Conservation (phyloP, 2,797 vertebrate genomes). For the Diplodus sargus region DNA sequence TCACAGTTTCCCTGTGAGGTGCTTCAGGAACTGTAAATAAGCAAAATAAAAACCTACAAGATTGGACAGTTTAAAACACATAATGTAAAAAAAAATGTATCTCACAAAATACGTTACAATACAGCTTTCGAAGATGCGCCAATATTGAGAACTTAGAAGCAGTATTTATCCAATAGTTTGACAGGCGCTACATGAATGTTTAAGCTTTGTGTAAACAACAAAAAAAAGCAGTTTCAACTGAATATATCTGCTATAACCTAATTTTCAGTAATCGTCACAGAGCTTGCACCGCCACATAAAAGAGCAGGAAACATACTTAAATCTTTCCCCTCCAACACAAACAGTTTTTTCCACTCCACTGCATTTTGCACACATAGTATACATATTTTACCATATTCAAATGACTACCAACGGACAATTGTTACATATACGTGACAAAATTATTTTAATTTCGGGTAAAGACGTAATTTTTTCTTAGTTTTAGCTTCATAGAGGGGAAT, state of each 20-base stretch:
- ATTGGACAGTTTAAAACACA: background rate
- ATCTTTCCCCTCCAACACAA: background rate
- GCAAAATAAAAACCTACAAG: background rate
- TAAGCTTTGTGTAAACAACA: no score
- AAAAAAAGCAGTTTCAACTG: background rate
- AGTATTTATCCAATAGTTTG: background rate
- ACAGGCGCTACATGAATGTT: background rate
- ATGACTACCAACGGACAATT: background rate
- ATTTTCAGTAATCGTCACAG: background rate
- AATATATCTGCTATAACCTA: background rate
- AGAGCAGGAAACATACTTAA: slow-evolving; percentile 30
- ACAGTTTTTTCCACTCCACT: slow-evolving; percentile 6
- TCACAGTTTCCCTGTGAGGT: background rate
- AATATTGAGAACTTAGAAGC: background rate
- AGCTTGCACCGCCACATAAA: background rate
- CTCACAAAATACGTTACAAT: background rate
- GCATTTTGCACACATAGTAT: background rate
- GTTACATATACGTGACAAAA: background rate
- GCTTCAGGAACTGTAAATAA: background rate
- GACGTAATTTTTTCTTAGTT: no score
- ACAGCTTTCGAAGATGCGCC: background rate
- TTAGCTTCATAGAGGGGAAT: no score
- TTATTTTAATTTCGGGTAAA: background rate
- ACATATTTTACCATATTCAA: background rate
- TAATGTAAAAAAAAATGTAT: no score